A percentile compares a stretch with the other conserved stretches of the same genome.
These are phyloP conservation scores for Morinoia aosen DNA, from an alignment of 2,888 invertebrate genomes.

Conservation along the genomic window DNA sequence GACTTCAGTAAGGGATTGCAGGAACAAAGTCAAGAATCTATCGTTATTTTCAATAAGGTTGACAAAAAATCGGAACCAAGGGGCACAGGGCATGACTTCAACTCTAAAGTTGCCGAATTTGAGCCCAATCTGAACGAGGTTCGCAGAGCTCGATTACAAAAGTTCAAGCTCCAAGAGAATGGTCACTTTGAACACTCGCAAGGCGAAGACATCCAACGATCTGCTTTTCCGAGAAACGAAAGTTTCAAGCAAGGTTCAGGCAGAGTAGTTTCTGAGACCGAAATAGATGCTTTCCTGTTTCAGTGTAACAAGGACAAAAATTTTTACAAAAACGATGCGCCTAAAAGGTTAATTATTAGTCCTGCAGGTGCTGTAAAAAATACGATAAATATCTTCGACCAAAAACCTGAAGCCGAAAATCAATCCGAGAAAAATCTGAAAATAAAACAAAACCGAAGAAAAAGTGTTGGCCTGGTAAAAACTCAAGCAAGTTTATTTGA, in stretches of 20 bases:
- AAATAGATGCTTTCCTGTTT: background rate
- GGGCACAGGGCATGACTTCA: background rate
- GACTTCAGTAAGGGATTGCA: conserved; percentile 27
- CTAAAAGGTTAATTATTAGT: conserved; percentile 60
- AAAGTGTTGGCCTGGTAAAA: conserved; percentile 25
- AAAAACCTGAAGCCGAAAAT: conserved; percentile 49
- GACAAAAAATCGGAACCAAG: background rate
- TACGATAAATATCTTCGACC: conserved; percentile 65
- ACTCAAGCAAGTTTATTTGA: conserved; percentile 35
- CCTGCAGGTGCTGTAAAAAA: conserved; percentile 65
- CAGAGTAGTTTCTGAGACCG: background rate
- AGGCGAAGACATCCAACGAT: background rate
- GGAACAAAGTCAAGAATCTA: background rate
- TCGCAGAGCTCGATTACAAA: background rate
- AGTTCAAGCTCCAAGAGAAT: background rate
- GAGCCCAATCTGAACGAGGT: background rate
- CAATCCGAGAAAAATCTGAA: background rate
- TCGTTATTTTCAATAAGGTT: conserved; percentile 8
- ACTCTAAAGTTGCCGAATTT: background rate
- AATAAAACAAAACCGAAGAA: background rate
- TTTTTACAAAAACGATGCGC: conserved; percentile 54
- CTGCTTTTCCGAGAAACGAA: background rate
- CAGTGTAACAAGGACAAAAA: conserved; percentile 54
- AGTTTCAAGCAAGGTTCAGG: background rate
- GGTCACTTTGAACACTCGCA: background rate